Percentiles rank a stretch among this genome's conserved stretches.
These are phyloP conservation scores for Candidula unifasciata DNA, from an alignment of 2,888 invertebrate species.

Conservation along the genomic window DNA sequence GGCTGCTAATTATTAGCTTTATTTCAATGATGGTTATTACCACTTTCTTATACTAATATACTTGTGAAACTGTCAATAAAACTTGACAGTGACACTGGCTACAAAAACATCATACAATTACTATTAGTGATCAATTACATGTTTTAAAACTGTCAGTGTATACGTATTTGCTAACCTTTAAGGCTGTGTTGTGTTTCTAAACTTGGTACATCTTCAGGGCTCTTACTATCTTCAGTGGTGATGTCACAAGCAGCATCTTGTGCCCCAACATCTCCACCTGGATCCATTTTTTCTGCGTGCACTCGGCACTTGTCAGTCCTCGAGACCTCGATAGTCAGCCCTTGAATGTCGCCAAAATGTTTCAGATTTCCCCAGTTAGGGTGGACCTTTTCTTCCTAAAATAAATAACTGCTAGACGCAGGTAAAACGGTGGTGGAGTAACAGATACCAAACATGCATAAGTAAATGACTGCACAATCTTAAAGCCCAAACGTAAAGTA, in stretches of 20 bases:
- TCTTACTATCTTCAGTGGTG: background rate
- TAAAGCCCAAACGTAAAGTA: background rate
- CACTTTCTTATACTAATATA: too few relatives aligned
- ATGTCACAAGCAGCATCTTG: background rate
- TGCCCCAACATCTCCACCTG: background rate
- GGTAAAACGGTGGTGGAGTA: slow-evolving; percentile 1
- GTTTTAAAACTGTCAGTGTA: too few relatives aligned
- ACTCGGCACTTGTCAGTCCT: slow-evolving; percentile 27
- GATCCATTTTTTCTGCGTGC: background rate
- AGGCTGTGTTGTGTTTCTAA: slow-evolving; percentile 26
- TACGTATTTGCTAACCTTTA: background rate
- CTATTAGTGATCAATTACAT: too few relatives aligned
- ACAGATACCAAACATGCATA: background rate
- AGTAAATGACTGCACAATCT: background rate
- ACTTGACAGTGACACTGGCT: too few relatives aligned
- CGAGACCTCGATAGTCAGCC: slow-evolving; percentile 9
- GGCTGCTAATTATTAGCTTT: too few relatives aligned
- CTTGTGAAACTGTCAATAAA: too few relatives aligned
- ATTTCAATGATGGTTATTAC: too few relatives aligned
- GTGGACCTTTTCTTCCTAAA: background rate
- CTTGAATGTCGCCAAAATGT: background rate
- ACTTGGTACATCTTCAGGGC: background rate
- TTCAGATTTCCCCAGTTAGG: background rate
- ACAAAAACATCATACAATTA: too few relatives aligned
- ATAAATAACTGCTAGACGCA: background rate